Evolutionary conservation across 2,888 invertebrate species (phyloP).

Genomic region (Trimorus sp.): DNA sequence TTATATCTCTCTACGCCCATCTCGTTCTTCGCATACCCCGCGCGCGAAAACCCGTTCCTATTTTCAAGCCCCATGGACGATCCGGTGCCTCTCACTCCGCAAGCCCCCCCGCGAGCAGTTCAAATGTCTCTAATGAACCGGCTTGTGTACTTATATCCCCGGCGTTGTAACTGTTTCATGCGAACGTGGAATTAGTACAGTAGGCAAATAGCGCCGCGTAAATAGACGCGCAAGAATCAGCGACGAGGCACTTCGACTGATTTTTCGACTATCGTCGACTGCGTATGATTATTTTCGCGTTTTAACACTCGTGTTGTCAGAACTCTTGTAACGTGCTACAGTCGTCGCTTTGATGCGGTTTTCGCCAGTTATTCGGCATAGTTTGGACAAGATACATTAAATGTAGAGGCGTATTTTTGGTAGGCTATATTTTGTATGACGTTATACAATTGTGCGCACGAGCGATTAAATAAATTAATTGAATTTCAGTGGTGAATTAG

Average conservation of each 20-base stretch:
- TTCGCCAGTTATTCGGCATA: slow-evolving; percentile 35
- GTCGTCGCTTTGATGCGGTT: slow-evolving; percentile 53
- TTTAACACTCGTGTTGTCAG: slow-evolving; percentile 47
- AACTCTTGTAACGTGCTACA: slow-evolving; percentile 17
- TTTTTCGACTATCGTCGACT: slow-evolving; percentile 28
- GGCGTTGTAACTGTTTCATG: slow-evolving; percentile 78
- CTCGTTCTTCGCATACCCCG: slow-evolving; percentile 64
- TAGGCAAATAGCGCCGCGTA: slow-evolving; percentile 63
- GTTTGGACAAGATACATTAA: slow-evolving; percentile 31
- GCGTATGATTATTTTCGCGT: slow-evolving; percentile 45
- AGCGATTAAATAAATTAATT: too few species aligned
- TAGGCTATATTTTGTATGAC: too few species aligned
- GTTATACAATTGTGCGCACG: too few species aligned
- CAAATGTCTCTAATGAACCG: slow-evolving; percentile 82
- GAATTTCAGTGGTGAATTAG: too few species aligned
- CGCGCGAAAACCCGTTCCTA: slow-evolving; percentile 66
- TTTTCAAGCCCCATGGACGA: slow-evolving; percentile 65
- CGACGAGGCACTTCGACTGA: slow-evolving; percentile 31
- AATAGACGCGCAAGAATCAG: slow-evolving; percentile 56
- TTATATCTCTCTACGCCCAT: slow-evolving; percentile 49
- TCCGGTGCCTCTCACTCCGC: slow-evolving; percentile 45
- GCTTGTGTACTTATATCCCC: slow-evolving; percentile 81
- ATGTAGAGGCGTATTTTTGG: slow-evolving; percentile 22
- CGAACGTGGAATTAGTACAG: slow-evolving; percentile 57
- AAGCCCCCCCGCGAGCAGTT: slow-evolving; percentile 75